These are phyloP conservation scores for Zootermopsis nevadensis DNA, from an alignment of 2,888 invertebrate genomes.

Conservation along the genomic window DNA sequence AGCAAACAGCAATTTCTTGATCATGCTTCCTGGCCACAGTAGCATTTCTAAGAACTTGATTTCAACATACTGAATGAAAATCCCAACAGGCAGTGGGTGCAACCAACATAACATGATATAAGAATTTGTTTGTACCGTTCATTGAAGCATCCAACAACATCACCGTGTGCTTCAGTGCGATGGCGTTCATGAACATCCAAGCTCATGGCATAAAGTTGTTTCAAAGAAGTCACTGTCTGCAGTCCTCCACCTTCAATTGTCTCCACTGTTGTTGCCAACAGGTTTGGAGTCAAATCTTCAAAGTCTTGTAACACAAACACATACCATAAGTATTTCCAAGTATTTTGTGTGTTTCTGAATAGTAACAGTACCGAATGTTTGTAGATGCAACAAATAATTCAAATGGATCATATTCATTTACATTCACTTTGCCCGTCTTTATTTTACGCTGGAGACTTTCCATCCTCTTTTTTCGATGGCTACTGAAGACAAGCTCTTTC, in stretches of 20 bases:
- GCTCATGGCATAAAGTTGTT: conserved; percentile 94
- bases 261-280: conserved; percentile 95
- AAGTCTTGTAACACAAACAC: conserved; percentile 86
- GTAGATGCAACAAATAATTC: conserved; percentile 96
- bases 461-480: conserved; percentile 93
- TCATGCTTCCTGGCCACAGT: no score
- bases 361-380: conserved; percentile 96
- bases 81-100: no score
- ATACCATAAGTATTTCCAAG: conserved; percentile 97
- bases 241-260: conserved; percentile 98
- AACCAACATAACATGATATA: background rate
- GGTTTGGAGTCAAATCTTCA: conserved; percentile 97
- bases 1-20: no score
- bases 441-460: conserved; percentile 85
- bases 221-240: conserved; percentile 85
- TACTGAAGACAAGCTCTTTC: conserved; percentile 90
- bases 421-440: conserved; percentile 86
- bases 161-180: conserved; percentile 93
- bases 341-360: conserved; percentile 97
- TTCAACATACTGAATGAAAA: no score
- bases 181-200: conserved; percentile 99
- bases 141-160: conserved; percentile 94
- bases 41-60: no score
- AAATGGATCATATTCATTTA: conserved; percentile 96
- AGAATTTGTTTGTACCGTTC: conserved; percentile 72